phyloP scores from a whole-genome alignment of 2,888 invertebrate species.

The Scaptomyza cyrtandrae region DNA sequence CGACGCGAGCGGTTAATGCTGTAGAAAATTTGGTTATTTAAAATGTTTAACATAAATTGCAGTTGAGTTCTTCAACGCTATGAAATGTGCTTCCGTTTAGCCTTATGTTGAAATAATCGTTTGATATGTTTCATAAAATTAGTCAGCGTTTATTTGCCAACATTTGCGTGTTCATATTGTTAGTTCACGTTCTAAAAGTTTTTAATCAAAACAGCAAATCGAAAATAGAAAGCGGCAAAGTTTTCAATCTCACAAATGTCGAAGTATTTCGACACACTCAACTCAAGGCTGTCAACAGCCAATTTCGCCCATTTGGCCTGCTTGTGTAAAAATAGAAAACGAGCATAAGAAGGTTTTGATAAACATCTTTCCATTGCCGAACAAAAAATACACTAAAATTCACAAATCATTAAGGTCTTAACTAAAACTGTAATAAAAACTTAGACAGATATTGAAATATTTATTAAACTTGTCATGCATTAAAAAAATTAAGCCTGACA shows the following conservation, averaged over 20 bases:
- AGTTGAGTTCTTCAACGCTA: constrained; percentile 35
- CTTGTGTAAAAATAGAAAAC: constrained; percentile 27
- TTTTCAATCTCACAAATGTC: constrained; percentile 74
- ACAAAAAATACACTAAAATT: constrained; percentile 29
- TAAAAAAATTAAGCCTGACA: background rate
- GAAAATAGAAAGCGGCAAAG: constrained; percentile 71
- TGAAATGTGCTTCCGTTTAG: constrained; percentile 1
- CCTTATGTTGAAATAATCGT: constrained; percentile 1
- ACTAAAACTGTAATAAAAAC: background rate
- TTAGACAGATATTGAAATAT: background rate
- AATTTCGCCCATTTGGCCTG: constrained; percentile 60
- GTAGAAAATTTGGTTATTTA: constrained; percentile 73
- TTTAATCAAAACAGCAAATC: constrained; percentile 72
- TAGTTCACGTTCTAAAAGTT: constrained; percentile 62
- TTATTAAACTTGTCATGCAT: too few relatives aligned
- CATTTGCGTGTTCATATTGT: constrained; percentile 33
- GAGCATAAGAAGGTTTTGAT: background rate
- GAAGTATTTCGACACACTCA: constrained; percentile 73
- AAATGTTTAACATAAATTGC: constrained; percentile 55
- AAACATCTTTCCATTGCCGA: constrained; percentile 9
- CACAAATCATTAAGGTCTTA: background rate
- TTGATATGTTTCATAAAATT: constrained; percentile 29
- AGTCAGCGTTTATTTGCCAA: constrained; percentile 32
- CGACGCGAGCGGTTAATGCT: constrained; percentile 54
- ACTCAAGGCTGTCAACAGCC: constrained; percentile 76